A percentile compares a stretch with the other conserved stretches of the same genome.
Evolutionary conservation across 30 jellyfish, hydroid and myxozoan species (phyloP).

Genomic region (Nemopilema nomurai): DNA sequence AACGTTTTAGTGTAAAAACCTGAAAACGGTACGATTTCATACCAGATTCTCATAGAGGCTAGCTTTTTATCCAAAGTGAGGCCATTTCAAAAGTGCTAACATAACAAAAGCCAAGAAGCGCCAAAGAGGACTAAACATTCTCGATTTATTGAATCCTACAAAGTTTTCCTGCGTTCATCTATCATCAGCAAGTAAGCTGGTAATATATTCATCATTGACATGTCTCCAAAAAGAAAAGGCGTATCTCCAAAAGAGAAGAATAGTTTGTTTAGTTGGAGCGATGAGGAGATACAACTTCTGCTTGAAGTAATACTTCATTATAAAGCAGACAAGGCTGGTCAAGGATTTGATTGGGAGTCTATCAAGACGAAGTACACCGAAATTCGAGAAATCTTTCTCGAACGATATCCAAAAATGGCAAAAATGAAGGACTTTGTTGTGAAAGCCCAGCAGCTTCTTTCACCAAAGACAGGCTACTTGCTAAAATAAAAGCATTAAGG

Average conservation of each 20-base stretch:
- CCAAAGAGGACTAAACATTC: constrained; percentile 3
- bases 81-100: not conserved
- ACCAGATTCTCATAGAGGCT: constrained; percentile 24
- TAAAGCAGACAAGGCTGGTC: constrained; percentile 42
- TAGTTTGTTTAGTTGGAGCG: constrained; percentile 30
- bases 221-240: constrained; percentile 7
- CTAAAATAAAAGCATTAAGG: no score
- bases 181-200: constrained; percentile 8
- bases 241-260: constrained; percentile 21
- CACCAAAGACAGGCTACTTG: not conserved
- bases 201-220: not conserved
- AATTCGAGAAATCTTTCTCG: constrained; percentile 18
- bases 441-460: constrained; percentile 4
- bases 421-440: not conserved
- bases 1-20: not conserved
- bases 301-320: constrained; percentile 34
- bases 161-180: not conserved
- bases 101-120: not conserved
- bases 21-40: constrained; percentile 1
- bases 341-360: constrained; percentile 46
- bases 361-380: constrained; percentile 36
- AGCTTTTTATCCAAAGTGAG: not conserved
- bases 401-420: constrained; percentile 28
- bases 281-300: constrained; percentile 38
- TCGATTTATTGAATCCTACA: constrained; percentile 8